Percentiles rank a stretch among this genome's conserved stretches.
Conservation (phyloP, 2,797 vertebrate species). For the Eulemur albifrons region DNA sequence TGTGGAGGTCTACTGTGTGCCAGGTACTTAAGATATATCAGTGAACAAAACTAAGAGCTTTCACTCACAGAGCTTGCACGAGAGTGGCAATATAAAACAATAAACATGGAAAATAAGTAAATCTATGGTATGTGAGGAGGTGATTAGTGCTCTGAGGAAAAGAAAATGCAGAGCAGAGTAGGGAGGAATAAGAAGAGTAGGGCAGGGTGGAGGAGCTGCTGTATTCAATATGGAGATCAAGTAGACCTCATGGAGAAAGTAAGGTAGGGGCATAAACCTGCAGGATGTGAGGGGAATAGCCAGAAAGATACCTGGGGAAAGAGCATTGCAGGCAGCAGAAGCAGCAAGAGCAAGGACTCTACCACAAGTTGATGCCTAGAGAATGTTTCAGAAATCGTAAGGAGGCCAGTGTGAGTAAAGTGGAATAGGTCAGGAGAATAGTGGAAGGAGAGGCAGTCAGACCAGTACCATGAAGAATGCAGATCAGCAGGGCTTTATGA, state of each 20-base stretch:
- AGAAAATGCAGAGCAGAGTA: not conserved
- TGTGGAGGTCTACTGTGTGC: not conserved
- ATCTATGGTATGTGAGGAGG: not conserved
- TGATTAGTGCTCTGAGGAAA: not conserved
- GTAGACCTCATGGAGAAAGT: not conserved
- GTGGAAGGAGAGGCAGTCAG: not conserved
- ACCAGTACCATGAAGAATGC: not conserved
- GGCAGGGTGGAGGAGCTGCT: not conserved
- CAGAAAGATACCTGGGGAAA: not conserved
- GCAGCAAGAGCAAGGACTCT: not conserved
- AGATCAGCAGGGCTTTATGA: not conserved
- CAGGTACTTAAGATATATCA: not conserved
- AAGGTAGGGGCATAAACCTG: not conserved
- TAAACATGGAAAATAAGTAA: not conserved
- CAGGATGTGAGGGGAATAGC: not conserved
- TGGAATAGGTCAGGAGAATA: not conserved
- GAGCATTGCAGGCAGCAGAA: not conserved
- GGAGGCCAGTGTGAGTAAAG: not conserved
- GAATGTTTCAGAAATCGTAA: constrained; percentile 23
- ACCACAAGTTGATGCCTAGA: not conserved
- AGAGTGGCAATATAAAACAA: not conserved
- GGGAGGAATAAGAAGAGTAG: not conserved
- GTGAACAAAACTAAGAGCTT: not conserved
- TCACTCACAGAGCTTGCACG: not conserved
- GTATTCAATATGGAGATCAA: not conserved